Conservation (phyloP, 1,140 invertebrate species). For the Lamellibrachia luymesi region DNA sequence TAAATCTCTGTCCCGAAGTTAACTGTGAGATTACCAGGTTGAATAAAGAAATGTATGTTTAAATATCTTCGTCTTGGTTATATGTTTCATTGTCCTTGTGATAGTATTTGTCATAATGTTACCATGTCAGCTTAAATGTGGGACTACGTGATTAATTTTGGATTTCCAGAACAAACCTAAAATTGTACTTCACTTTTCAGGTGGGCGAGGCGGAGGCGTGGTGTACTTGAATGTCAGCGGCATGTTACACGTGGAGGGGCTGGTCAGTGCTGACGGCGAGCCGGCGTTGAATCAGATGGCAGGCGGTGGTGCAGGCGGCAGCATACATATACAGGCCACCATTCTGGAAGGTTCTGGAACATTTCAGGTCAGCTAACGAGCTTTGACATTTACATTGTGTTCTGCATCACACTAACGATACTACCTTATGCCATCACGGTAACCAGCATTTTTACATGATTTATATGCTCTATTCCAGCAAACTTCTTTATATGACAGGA, state of each 20-base stretch:
- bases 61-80: not conserved
- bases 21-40: too few relatives aligned
- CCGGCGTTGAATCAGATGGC: conserved; percentile 8
- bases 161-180: not conserved
- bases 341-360: conserved; percentile 40
- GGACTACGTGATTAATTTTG: not conserved
- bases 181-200: conserved; percentile 23
- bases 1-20: too few relatives aligned
- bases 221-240: conserved; percentile 35
- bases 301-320: conserved; percentile 45
- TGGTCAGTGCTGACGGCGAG: conserved; percentile 38
- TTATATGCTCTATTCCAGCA: too few relatives aligned
- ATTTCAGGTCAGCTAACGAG: conserved; percentile 32
- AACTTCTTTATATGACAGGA: not conserved
- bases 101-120: not conserved
- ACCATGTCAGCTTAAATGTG: not conserved
- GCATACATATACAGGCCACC: conserved; percentile 34
- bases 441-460: too few relatives aligned
- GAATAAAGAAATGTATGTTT: too few relatives aligned
- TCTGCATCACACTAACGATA: too few relatives aligned
- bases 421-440: too few relatives aligned
- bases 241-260: conserved; percentile 39
- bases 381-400: too few relatives aligned
- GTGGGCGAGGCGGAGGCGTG: conserved; percentile 44
- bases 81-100: too few relatives aligned